Conservation (phyloP, 2,113 vertebrate genomes). For the Uropsilus gracilis region DNA sequence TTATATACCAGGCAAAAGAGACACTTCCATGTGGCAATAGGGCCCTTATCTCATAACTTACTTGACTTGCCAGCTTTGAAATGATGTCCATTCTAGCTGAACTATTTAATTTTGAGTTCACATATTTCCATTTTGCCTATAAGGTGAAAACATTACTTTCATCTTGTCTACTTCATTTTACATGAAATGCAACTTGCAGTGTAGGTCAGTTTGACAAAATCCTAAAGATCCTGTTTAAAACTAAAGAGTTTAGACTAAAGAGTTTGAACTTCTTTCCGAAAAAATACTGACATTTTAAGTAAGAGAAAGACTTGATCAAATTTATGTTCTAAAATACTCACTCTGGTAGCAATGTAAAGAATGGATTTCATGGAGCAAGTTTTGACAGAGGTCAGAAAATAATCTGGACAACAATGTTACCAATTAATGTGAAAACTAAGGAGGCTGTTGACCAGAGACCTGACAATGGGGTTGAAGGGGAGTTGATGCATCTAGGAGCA, state of each 20-base stretch:
- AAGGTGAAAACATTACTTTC: neutral
- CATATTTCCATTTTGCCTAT: conserved; percentile 34
- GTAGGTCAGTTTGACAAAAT: conserved; percentile 23
- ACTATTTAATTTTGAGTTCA: conserved; percentile 1
- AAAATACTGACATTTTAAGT: neutral
- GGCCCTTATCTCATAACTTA: neutral
- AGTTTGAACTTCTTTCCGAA: neutral
- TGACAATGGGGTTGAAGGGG: neutral
- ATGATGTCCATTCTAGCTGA: conserved; percentile 23
- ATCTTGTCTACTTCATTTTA: conserved; percentile 31
- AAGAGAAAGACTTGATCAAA: conserved; percentile 6
- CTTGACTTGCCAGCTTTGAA: neutral
- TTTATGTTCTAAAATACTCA: conserved; percentile 42
- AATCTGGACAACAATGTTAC: neutral
- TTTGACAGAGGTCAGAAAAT: neutral
- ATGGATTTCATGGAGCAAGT: neutral
- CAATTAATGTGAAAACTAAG: neutral
- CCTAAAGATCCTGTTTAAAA: neutral
- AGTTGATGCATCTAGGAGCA: neutral
- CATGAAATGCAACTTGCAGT: conserved; percentile 15
- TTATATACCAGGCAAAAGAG: neutral
- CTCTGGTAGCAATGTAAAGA: neutral
- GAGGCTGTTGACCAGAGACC: neutral
- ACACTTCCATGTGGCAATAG: neutral
- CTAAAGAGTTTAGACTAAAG: neutral